Evolutionary conservation across 2,113 vertebrate species (phyloP).

Genomic region (Sapajus apella): DNA sequence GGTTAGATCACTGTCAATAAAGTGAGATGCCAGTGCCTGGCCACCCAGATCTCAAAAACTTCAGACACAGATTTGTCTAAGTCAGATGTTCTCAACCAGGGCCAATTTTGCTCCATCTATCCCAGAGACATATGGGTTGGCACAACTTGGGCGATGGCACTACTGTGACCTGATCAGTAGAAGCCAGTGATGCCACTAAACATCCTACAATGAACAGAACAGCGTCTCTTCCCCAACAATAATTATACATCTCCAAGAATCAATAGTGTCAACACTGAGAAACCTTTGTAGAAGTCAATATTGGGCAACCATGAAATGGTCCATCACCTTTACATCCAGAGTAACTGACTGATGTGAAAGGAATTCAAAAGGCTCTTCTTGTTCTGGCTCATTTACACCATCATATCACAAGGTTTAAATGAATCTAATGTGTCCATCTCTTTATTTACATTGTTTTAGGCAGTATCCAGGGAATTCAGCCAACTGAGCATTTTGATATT

Average conservation of each 20-base stretch:
- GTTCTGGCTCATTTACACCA: background rate
- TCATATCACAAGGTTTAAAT: background rate
- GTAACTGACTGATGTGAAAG: background rate
- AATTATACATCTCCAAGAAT: background rate
- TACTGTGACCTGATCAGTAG: background rate
- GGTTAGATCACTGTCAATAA: background rate
- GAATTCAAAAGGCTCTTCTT: background rate
- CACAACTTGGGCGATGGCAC: background rate
- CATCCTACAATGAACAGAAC: background rate
- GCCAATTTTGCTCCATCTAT: background rate
- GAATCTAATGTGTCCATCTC: background rate
- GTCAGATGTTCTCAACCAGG: background rate
- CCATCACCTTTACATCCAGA: background rate
- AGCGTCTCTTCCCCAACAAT: background rate
- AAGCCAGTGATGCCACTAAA: background rate
- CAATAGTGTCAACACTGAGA: background rate
- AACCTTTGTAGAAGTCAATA: background rate
- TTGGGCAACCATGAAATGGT: background rate
- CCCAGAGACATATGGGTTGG: background rate
- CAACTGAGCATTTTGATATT: background rate
- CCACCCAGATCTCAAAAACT: background rate
- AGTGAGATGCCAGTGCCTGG: background rate
- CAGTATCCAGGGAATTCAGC: background rate
- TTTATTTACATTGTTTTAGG: background rate
- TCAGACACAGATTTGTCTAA: background rate